Percentiles rank a stretch among this genome's conserved stretches.
Conservation (phyloP, 2,797 vertebrate species). For the Lepus oiostolus region DNA sequence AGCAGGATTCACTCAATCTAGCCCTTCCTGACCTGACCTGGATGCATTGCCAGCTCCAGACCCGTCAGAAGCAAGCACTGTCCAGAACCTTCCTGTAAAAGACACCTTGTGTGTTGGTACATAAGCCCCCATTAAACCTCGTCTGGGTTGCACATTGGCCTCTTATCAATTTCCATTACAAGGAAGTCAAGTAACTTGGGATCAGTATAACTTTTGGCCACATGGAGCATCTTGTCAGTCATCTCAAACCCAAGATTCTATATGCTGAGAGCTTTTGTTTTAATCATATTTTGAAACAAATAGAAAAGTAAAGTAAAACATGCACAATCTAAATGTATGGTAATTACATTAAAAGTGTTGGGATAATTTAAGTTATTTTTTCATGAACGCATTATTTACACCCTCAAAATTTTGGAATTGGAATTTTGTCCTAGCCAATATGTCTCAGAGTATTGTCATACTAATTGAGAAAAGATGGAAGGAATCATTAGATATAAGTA, state of each 20-base stretch:
- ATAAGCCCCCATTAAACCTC: too few relatives aligned
- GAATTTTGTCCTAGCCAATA: neutral
- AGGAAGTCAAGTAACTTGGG: too few relatives aligned
- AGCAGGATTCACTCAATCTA: too few relatives aligned
- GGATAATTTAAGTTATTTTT: neutral
- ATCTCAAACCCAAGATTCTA: neutral
- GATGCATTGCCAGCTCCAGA: too few relatives aligned
- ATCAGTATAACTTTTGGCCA: too few relatives aligned
- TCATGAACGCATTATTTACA: neutral
- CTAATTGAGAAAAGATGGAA: neutral
- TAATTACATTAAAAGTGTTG: neutral
- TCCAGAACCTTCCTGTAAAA: too few relatives aligned
- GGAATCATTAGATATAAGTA: neutral
- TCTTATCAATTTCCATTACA: too few relatives aligned
- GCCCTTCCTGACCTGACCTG: too few relatives aligned
- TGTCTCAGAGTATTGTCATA: neutral
- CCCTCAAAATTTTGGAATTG: neutral
- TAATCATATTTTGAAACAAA: constrained; percentile 1
- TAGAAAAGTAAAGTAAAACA: neutral
- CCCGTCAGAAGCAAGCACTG: too few relatives aligned
- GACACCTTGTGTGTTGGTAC: too few relatives aligned
- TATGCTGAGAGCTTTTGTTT: neutral
- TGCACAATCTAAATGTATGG: neutral
- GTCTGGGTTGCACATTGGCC: too few relatives aligned
- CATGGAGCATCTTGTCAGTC: neutral